A percentile compares a stretch with the other conserved stretches of the same genome.
Conservation (phyloP, 2,797 vertebrate genomes). For the Pseudocheirus occidentalis region DNA sequence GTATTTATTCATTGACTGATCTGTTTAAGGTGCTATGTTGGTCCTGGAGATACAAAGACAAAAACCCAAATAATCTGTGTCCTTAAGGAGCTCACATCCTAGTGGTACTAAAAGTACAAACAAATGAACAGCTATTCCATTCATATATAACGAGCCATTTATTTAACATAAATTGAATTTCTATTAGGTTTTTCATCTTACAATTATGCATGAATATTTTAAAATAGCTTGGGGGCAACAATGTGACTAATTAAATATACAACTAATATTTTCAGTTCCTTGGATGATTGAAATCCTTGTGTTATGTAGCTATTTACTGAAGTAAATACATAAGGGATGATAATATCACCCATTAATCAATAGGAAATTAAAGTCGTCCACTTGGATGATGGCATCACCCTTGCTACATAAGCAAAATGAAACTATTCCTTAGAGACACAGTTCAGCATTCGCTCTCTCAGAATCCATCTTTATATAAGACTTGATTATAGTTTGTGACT, state of each 20-base stretch:
- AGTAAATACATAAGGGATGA: background rate
- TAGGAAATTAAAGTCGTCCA: background rate
- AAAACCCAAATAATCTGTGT: background rate
- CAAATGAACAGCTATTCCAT: background rate
- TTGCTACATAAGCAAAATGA: background rate
- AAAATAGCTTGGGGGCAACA: background rate
- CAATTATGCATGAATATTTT: background rate
- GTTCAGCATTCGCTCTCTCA: background rate
- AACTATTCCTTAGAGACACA: background rate
- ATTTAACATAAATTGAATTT: background rate
- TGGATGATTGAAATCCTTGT: background rate
- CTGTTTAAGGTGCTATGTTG: background rate
- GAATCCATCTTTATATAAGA: background rate
- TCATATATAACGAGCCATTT: background rate
- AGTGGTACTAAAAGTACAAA: background rate
- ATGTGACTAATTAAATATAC: background rate
- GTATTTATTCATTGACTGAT: background rate
- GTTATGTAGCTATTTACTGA: background rate
- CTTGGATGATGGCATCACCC: background rate
- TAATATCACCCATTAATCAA: background rate
- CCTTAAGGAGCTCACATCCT: background rate
- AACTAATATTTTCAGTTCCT: background rate
- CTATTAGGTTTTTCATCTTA: rapidly evolving
- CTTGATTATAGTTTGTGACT: background rate
- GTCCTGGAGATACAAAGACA: background rate